Percentiles rank a stretch among this genome's conserved stretches.
Conservation (phyloP, 2,888 invertebrate species). For the Rhabditoides inermis region DNA sequence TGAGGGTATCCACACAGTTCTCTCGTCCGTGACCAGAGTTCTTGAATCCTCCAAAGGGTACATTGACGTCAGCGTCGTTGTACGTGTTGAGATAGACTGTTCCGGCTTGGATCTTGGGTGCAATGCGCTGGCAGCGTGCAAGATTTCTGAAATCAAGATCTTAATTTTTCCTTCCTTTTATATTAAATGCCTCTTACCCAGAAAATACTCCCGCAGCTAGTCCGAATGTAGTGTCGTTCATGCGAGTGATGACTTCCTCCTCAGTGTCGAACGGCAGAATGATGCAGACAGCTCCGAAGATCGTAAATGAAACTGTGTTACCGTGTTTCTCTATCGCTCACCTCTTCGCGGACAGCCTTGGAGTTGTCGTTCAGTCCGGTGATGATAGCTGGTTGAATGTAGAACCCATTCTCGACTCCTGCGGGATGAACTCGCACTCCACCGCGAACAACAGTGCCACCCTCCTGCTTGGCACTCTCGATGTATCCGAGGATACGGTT, state of each 20-base stretch:
- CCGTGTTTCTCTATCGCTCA: too few species aligned
- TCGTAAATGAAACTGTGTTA: too few species aligned
- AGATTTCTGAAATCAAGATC: constrained; percentile 49
- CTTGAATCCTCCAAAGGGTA: constrained; percentile 60
- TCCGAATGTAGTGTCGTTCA: constrained; percentile 58
- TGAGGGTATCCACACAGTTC: constrained; percentile 56
- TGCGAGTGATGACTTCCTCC: constrained; percentile 57
- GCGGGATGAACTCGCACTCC: constrained; percentile 55
- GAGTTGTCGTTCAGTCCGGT: constrained; percentile 54
- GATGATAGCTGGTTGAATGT: constrained; percentile 58
- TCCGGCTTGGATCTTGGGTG: constrained; percentile 56
- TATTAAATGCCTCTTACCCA: constrained; percentile 49
- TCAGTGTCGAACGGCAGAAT: constrained; percentile 58
- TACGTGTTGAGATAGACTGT: constrained; percentile 60
- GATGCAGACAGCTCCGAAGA: constrained; percentile 59
- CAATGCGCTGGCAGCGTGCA: constrained; percentile 57
- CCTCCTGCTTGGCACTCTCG: constrained; percentile 56
- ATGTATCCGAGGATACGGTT: constrained; percentile 57
- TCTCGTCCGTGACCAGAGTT: constrained; percentile 59
- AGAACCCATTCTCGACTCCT: constrained; percentile 54
- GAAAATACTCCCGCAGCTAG: constrained; percentile 61
- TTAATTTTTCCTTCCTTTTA: background rate
- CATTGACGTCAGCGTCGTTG: constrained; percentile 58
- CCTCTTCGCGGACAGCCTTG: constrained; percentile 57
- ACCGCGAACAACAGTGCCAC: constrained; percentile 57